Conservation (phyloP, 2,888 invertebrate species). For the Macroteleia sp. region DNA sequence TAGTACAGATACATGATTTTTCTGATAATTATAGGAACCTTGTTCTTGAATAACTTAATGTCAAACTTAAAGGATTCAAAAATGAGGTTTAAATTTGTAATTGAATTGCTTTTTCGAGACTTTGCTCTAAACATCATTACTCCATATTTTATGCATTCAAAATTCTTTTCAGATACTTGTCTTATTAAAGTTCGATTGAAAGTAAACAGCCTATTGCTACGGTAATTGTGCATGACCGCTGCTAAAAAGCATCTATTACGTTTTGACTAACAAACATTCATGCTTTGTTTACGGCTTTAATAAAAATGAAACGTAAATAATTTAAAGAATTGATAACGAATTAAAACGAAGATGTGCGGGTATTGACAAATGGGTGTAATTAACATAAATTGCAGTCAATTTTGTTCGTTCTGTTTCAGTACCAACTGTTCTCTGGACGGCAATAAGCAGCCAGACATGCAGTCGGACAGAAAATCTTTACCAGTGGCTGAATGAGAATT, state of each 20-base stretch:
- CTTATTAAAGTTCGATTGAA: conserved; percentile 17
- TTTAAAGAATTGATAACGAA: conserved; percentile 28
- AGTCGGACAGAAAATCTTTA: conserved; percentile 63
- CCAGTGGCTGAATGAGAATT: conserved; percentile 59
- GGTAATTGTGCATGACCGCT: conserved; percentile 61
- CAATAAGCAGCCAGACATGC: conserved; percentile 75
- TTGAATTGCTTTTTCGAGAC: conserved; percentile 43
- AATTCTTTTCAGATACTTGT: conserved; percentile 28
- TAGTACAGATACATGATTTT: conserved; percentile 44
- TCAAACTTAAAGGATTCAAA: conserved; percentile 23
- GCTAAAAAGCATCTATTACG: conserved; percentile 58
- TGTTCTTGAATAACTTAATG: conserved; percentile 36
- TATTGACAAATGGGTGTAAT: not conserved
- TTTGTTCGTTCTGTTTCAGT: conserved; percentile 80
- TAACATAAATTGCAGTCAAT: conserved; percentile 16
- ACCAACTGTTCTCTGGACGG: conserved; percentile 84
- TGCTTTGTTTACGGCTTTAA: conserved; percentile 62
- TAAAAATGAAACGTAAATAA: conserved; percentile 16
- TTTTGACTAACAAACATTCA: conserved; percentile 54
- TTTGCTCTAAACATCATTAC: conserved; percentile 47
- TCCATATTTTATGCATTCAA: conserved; percentile 50
- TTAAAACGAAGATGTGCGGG: conserved; percentile 62
- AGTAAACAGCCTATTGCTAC: conserved; percentile 47
- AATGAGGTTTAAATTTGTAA: conserved; percentile 36
- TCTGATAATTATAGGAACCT: conserved; percentile 35